Evolutionary conservation across 1,140 invertebrate genomes (phyloP).

Genomic region (Lepidurus packardi): DNA sequence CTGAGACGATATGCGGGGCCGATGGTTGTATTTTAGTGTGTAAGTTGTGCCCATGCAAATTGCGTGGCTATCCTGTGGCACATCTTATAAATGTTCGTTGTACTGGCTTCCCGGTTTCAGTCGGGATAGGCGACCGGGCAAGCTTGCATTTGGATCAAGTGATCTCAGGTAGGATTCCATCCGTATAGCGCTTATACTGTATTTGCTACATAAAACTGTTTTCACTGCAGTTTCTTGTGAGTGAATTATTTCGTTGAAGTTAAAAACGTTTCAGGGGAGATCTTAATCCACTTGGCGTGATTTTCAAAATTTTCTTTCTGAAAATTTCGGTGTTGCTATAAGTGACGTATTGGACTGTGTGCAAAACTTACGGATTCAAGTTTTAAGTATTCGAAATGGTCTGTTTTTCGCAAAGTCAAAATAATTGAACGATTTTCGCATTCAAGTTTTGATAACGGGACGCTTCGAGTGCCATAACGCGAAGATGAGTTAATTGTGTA

Average conservation of each 20-base stretch:
- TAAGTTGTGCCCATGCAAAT: neutral
- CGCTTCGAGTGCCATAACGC: neutral
- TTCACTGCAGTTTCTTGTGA: neutral
- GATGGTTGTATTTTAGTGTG: neutral
- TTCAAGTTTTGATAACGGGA: neutral
- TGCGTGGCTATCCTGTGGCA: neutral
- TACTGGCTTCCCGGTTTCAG: constrained; percentile 18
- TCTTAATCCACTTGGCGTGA: neutral
- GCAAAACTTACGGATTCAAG: too few relatives aligned
- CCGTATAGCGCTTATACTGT: neutral
- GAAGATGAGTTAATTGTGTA: neutral
- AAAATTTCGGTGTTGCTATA: too few relatives aligned
- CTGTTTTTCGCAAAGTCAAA: neutral
- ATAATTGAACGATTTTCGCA: neutral
- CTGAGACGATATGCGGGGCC: neutral
- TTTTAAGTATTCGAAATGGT: neutral
- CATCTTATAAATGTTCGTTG: constrained; percentile 4
- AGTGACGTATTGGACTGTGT: too few relatives aligned
- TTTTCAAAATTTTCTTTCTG: neutral
- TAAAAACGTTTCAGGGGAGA: neutral
- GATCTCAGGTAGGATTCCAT: constrained; percentile 4
- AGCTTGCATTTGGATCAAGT: constrained; percentile 19
- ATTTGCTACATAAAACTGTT: neutral
- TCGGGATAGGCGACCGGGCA: constrained; percentile 2
- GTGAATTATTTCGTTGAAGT: neutral